Percentiles rank a stretch among this genome's conserved stretches.
Conservation (phyloP, 1,140 invertebrate species). For the Cyclargus thomasi region DNA sequence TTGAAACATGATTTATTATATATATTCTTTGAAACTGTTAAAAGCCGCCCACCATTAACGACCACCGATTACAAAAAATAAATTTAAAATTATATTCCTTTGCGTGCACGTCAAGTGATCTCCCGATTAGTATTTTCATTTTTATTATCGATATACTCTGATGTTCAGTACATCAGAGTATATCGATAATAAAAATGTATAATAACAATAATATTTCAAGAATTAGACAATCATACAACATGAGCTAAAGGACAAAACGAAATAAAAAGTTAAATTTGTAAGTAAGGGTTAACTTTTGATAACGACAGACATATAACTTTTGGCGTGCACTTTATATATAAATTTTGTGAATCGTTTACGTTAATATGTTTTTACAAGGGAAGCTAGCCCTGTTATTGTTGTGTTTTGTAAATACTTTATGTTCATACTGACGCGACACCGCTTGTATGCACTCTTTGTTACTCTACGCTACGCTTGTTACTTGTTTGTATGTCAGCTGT, state of each 20-base stretch:
- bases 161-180: too few species aligned
- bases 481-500: background rate
- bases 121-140: too few species aligned
- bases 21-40: too few species aligned
- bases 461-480: background rate
- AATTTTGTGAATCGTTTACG: conserved; percentile 9
- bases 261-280: too few species aligned
- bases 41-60: background rate
- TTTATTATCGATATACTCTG: too few species aligned
- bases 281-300: too few species aligned
- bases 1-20: too few species aligned
- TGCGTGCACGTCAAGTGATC: background rate
- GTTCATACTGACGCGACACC: background rate
- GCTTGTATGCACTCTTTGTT: background rate
- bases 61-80: background rate
- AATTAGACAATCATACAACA: too few species aligned
- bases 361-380: background rate
- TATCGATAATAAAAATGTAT: too few species aligned
- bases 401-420: conserved; percentile 15
- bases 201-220: too few species aligned
- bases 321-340: background rate
- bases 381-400: background rate
- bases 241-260: too few species aligned
- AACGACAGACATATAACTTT: background rate
- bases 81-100: background rate